These are phyloP conservation scores for Homarus gammarus DNA, from an alignment of 2,888 invertebrate species.

Conservation along the genomic window DNA sequence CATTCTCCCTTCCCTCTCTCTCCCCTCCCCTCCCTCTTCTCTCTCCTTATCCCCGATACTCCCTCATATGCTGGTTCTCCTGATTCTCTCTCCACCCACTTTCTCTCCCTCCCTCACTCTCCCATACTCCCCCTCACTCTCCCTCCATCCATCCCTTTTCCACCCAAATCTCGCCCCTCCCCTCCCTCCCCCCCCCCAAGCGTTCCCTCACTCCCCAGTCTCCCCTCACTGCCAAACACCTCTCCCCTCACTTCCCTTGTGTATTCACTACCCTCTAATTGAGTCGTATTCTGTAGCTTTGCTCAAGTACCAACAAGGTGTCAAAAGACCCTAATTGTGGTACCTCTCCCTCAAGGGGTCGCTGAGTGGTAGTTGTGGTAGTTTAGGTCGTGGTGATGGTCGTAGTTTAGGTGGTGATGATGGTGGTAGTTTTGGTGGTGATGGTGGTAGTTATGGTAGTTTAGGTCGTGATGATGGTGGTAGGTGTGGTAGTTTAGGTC, in stretches of 20 bases:
- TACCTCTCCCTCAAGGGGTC: background rate
- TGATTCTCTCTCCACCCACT: background rate
- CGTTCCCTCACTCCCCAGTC: background rate
- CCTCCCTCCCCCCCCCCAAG: background rate
- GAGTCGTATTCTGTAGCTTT: conserved; percentile 50
- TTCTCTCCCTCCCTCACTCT: background rate
- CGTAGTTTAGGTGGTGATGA: background rate
- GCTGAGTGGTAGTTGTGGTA: background rate
- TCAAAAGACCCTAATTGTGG: conserved; percentile 59
- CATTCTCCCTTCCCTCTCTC: background rate
- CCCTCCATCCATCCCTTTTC: background rate
- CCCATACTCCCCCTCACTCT: background rate
- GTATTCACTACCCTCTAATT: conserved; percentile 50
- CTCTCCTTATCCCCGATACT: background rate
- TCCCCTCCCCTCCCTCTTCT: background rate
- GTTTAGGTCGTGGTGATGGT: background rate
- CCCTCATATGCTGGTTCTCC: background rate
- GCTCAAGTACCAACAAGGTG: conserved; percentile 58
- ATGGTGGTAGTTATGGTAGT: background rate
- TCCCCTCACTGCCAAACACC: conserved; percentile 3
- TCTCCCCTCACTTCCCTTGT: conserved; percentile 22
- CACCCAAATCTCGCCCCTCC: conserved; percentile 1
- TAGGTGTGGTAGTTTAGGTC: background rate
- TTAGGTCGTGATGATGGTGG: background rate
- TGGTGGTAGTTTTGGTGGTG: background rate